phyloP scores from a whole-genome alignment of 2,113 vertebrate species.

The Terrapene triunguis region DNA sequence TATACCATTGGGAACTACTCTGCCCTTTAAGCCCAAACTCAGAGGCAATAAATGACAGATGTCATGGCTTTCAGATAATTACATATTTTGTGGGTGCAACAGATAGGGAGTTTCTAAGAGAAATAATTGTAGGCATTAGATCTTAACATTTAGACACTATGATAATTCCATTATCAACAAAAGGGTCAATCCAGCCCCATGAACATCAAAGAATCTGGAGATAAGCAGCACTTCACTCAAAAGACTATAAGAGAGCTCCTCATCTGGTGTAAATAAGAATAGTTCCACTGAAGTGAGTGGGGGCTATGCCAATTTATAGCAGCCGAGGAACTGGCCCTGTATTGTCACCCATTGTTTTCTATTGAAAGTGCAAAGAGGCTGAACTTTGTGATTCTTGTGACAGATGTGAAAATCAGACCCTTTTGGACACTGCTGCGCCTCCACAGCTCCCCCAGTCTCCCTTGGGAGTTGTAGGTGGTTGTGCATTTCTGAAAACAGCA shows the following conservation, averaged over 20 bases:
- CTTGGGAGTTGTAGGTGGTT: background rate
- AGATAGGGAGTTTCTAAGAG: background rate
- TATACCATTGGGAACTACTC: slow-evolving; percentile 2
- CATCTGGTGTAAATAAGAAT: background rate
- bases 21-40: slow-evolving; percentile 26
- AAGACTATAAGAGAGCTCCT: background rate
- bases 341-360: background rate
- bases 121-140: background rate
- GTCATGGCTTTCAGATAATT: background rate
- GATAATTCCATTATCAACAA: background rate
- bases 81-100: background rate
- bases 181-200: rapidly evolving
- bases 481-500: background rate
- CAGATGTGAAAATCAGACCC: no score
- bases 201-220: no score
- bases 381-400: background rate
- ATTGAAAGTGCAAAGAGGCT: background rate
- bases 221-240: no score
- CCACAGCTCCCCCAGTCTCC: background rate
- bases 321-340: background rate
- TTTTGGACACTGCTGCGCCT: no score
- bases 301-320: no score
- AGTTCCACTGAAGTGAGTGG: no score
- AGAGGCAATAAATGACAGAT: background rate
- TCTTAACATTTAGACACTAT: background rate